Conservation (phyloP, 2,113 vertebrate genomes). For the Paedocypris sp. region DNA sequence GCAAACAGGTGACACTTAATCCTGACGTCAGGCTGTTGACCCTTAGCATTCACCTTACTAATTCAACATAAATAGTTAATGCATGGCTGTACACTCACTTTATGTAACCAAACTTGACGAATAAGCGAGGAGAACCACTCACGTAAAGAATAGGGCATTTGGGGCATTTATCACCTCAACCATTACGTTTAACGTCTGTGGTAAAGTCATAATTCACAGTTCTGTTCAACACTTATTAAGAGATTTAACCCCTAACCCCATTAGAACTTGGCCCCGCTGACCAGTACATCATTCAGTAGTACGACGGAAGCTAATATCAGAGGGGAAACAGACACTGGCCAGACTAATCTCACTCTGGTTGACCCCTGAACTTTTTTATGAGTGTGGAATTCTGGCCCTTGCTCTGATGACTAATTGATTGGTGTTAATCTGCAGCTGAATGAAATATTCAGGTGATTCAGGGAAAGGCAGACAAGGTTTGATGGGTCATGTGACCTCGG, state of each 20-base stretch:
- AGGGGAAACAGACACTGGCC: background rate
- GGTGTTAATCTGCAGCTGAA: conserved; percentile 38
- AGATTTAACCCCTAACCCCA: background rate
- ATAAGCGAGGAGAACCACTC: background rate
- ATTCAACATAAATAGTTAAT: conserved; percentile 35
- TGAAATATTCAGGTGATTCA: conserved; percentile 39
- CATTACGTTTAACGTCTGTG: background rate
- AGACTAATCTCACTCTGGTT: conserved; percentile 5
- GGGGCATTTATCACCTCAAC: background rate
- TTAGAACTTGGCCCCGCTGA: background rate
- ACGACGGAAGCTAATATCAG: background rate
- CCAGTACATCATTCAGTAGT: background rate
- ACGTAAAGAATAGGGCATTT: background rate
- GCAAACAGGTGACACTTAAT: conserved; percentile 38
- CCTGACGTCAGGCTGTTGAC: conserved; percentile 37
- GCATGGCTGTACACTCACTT: conserved; percentile 22
- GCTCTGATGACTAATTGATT: conserved; percentile 42
- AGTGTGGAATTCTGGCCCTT: conserved; percentile 25
- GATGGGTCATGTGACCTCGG: conserved; percentile 34
- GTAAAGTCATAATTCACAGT: background rate
- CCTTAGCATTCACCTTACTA: conserved; percentile 36
- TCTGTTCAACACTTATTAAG: background rate
- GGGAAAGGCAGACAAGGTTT: conserved; percentile 32
- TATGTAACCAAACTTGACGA: conserved; percentile 24
- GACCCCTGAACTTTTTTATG: conserved; percentile 30